Conservation (phyloP, 30 jellyfish, hydroid and myxozoan species). For the Cassiopea xamachana region DNA sequence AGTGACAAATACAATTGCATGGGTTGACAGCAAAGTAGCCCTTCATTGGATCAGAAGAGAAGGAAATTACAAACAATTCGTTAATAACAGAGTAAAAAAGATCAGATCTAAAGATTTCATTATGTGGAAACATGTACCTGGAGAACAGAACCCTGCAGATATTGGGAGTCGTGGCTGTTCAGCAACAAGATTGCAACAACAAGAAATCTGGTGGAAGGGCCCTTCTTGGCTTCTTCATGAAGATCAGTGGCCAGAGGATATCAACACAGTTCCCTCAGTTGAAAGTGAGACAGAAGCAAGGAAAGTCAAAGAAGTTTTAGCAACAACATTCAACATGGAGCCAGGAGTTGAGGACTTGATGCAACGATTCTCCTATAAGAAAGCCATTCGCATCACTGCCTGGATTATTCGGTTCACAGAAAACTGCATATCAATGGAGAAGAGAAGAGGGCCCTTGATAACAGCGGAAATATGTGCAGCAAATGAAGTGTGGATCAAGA, state of each 20-base stretch:
- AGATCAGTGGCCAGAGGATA: not conserved
- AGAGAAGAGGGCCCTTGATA: constrained; percentile 57
- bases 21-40: constrained; percentile 40
- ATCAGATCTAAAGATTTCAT: no score
- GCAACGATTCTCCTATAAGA: constrained; percentile 23
- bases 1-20: not conserved
- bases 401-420: constrained; percentile 62
- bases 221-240: constrained; percentile 34
- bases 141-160: no score
- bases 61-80: constrained; percentile 43
- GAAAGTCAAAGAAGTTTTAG: no score
- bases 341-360: not conserved
- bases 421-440: constrained; percentile 33
- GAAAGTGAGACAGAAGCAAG: constrained; percentile 12
- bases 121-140: no score
- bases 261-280: constrained; percentile 7
- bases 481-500: constrained; percentile 27
- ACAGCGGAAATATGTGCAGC: constrained; percentile 42
- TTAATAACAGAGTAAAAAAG: constrained; percentile 35
- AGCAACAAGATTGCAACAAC: not conserved
- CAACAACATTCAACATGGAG: no score
- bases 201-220: constrained; percentile 42
- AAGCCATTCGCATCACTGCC: constrained; percentile 50
- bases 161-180: no score
- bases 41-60: constrained; percentile 56